Percentiles rank a stretch among this genome's conserved stretches.
These are phyloP conservation scores for Macaria liturata DNA, from an alignment of 2,888 invertebrate species.

Conservation along the genomic window DNA sequence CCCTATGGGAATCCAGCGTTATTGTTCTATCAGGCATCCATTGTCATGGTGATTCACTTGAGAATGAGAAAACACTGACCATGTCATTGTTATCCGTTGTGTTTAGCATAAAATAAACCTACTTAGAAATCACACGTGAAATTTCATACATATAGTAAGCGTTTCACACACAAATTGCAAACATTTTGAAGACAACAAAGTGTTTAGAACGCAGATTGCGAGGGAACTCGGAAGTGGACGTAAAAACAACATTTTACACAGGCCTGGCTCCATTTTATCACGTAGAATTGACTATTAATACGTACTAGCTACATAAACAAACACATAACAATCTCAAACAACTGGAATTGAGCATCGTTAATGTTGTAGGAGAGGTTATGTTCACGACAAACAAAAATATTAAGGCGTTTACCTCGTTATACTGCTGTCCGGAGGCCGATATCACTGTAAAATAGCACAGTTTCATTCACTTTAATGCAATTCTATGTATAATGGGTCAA, in stretches of 20 bases:
- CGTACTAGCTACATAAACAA: not conserved
- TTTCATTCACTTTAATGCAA: slow-evolving; percentile 68
- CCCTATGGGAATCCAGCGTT: slow-evolving; percentile 58
- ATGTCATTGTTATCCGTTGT: slow-evolving; percentile 11
- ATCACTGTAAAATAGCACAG: slow-evolving; percentile 73
- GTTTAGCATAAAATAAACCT: slow-evolving; percentile 1
- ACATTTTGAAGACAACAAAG: slow-evolving; percentile 10
- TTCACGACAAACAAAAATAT: slow-evolving; percentile 81
- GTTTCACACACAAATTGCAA: slow-evolving; percentile 8
- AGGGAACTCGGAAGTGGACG: not conserved
- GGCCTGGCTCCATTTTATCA: not conserved
- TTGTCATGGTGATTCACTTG: slow-evolving; percentile 76
- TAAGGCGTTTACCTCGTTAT: slow-evolving; percentile 81
- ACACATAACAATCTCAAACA: slow-evolving; percentile 39
- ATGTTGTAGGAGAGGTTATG: slow-evolving; percentile 78
- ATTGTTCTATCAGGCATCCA: slow-evolving; percentile 58
- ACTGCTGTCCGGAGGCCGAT: slow-evolving; percentile 63
- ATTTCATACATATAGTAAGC: not conserved
- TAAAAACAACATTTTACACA: not conserved
- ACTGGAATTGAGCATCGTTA: slow-evolving; percentile 67
- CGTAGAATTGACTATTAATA: not conserved
- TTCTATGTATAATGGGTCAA: slow-evolving; percentile 71
- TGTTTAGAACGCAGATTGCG: slow-evolving; percentile 3
- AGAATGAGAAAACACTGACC: slow-evolving; percentile 35
- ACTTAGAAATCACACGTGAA: not conserved